These are phyloP conservation scores for Hecatera dysodea DNA, from an alignment of 2,888 invertebrate genomes.

Conservation along the genomic window DNA sequence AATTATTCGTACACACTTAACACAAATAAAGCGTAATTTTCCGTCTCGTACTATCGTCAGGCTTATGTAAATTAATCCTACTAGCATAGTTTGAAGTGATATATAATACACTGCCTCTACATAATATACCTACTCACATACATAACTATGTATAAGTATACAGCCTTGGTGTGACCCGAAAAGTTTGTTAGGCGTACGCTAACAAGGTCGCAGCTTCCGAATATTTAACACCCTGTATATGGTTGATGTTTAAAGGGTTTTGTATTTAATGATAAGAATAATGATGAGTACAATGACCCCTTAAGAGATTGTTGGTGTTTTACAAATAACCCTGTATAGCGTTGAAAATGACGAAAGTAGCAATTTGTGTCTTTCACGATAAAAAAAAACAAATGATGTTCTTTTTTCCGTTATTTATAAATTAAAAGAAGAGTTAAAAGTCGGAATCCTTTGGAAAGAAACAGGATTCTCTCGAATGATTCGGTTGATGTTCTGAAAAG, in stretches of 20 bases:
- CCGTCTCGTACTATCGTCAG: slow-evolving; percentile 17
- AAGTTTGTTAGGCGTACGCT: slow-evolving; percentile 12
- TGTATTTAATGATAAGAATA: neutral
- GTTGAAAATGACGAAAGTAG: too few species aligned
- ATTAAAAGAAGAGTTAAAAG: too few species aligned
- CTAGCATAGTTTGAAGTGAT: slow-evolving; percentile 31
- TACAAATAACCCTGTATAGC: too few species aligned
- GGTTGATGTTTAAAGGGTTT: neutral
- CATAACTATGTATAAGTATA: neutral
- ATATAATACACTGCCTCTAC: slow-evolving; percentile 20
- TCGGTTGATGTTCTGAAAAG: too few species aligned
- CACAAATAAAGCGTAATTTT: slow-evolving; percentile 34
- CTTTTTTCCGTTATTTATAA: too few species aligned
- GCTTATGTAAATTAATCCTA: slow-evolving; percentile 57
- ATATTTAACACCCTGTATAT: slow-evolving; percentile 8
- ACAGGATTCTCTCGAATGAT: too few species aligned
- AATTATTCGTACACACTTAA: slow-evolving; percentile 16
- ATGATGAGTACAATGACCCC: too few species aligned
- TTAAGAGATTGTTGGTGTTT: too few species aligned
- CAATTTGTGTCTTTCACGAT: too few species aligned
- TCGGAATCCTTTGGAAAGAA: too few species aligned
- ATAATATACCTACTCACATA: too few species aligned
- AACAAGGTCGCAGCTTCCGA: slow-evolving; percentile 23
- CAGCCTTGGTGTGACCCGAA: neutral
- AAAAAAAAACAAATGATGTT: too few species aligned